phyloP scores from a whole-genome alignment of 2,113 vertebrate species.

The Malaclemys terrapin region DNA sequence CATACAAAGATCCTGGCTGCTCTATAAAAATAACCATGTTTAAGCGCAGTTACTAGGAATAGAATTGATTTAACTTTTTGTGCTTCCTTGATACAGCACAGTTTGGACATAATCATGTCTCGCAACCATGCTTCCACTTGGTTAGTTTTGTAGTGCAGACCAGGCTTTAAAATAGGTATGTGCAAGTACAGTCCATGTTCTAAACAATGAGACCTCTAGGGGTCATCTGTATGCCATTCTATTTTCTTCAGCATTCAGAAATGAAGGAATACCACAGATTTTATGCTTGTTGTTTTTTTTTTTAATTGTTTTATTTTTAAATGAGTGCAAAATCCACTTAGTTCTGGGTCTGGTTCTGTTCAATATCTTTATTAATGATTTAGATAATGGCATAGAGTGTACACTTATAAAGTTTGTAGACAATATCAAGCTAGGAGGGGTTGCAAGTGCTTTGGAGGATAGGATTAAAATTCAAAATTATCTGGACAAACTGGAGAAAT shows the following conservation, averaged over 20 bases:
- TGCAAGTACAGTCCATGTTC: neutral
- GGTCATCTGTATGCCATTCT: constrained; percentile 45
- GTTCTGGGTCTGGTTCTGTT: no score
- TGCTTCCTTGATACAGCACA: neutral
- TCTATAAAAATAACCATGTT: neutral
- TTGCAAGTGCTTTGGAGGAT: no score
- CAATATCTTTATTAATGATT: no score
- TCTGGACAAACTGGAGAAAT: no score
- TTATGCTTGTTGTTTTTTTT: neutral
- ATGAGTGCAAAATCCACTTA: neutral
- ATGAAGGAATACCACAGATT: neutral
- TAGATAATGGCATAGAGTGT: no score
- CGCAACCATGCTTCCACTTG: neutral
- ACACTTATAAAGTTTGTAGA: no score
- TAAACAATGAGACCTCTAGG: constrained; percentile 44
- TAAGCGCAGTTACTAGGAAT: neutral
- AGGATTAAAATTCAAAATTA: no score
- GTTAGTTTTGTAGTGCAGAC: neutral
- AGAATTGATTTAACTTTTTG: neutral
- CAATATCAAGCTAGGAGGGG: no score
- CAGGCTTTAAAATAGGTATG: neutral
- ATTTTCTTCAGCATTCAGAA: neutral
- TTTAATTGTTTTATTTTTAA: neutral
- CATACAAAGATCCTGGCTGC: neutral
- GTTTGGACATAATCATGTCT: neutral